Percentiles rank a stretch among this genome's conserved stretches.
phyloP scores from a whole-genome alignment of 2,797 vertebrate species.

The Xyrichtys novacula region DNA sequence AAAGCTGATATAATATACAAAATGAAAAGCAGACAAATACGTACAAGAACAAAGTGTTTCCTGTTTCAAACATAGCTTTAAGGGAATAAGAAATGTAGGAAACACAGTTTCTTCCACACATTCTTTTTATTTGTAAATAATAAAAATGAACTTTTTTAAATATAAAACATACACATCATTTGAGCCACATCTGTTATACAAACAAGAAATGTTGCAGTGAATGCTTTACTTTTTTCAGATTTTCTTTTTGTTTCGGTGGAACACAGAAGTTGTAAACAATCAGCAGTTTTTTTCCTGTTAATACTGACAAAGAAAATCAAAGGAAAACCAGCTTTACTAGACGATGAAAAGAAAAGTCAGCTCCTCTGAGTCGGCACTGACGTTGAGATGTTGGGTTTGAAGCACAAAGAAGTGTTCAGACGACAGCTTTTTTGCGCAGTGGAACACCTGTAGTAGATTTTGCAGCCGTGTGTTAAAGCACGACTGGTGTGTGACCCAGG shows the following conservation, averaged over 20 bases:
- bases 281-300: slow-evolving; percentile 79
- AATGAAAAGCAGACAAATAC: too few species aligned
- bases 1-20: too few species aligned
- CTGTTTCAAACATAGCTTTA: not conserved
- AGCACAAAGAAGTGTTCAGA: slow-evolving; percentile 91
- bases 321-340: slow-evolving; percentile 72
- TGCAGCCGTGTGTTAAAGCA: slow-evolving; percentile 62
- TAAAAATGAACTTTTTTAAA: slow-evolving; percentile 87
- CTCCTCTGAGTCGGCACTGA: slow-evolving; percentile 52
- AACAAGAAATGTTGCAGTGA: slow-evolving; percentile 88
- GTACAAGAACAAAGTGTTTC: too few species aligned
- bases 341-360: slow-evolving; percentile 81
- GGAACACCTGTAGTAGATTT: slow-evolving; percentile 46
- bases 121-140: slow-evolving; percentile 91
- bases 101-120: slow-evolving; percentile 83
- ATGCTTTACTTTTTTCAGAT: slow-evolving; percentile 79
- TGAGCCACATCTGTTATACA: slow-evolving; percentile 89
- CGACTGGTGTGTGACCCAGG: slow-evolving; percentile 82
- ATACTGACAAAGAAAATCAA: slow-evolving; percentile 83
- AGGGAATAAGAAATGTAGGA: not conserved
- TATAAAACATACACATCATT: slow-evolving; percentile 91
- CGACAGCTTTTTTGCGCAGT: slow-evolving; percentile 85
- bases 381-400: slow-evolving; percentile 88
- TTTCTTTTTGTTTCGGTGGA: slow-evolving; percentile 81
- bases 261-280: slow-evolving; percentile 90